Base-by-base conservation (phyloP, 2,113 vertebrate genomes). In the Eupsittula cactorum region DNA sequence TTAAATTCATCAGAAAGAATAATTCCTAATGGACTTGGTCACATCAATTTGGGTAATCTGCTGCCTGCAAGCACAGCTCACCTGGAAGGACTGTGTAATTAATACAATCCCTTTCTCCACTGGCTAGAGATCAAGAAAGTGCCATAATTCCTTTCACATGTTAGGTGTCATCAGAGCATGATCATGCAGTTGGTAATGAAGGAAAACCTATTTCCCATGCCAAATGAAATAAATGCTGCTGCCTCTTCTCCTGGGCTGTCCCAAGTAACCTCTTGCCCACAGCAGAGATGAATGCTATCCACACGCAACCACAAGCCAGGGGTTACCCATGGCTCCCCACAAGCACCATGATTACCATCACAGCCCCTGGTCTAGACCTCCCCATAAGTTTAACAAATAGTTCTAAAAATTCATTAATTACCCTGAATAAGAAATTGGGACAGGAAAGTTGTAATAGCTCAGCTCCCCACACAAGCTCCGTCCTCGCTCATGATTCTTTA, bases 401-500 rank as follows among this genome's bases (percentile, higher is more conserved):
- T 16, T 60, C 19, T 19, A 83, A 86, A 84, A 91, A 33, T 9
- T 53, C 24, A 7, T 10, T 35, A 3, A 8, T 13, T 24, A 7
- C 14, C 33, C 39, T 27, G 3, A 44, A 15, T 0, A 46, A 17
- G 21, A 46, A 68, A 25, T 0, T 9, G n/a, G 28, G 16, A 14
- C 2, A 15, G 52, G 33, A 77, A 67, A 87, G 53, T 29, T 76
- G 2, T 14, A 25, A 31, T 0, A n/a, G 25, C 18, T 68, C 41
- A 71, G 41, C 37, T 64, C 53, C 49, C 15, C 35, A 33, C 0
- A 0, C 2, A 1, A 90, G 39, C 39, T 33, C 59, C 9, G 10
- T 52, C 44, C 77, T 65, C 63, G 25, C 13, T 1, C 69, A 23
- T 1, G 0, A 65, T 35, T 65, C 63, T 39, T 39, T 42, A 55